These are phyloP conservation scores for Hucho hucho DNA, from an alignment of 2,113 vertebrate genomes.

Conservation along the genomic window DNA sequence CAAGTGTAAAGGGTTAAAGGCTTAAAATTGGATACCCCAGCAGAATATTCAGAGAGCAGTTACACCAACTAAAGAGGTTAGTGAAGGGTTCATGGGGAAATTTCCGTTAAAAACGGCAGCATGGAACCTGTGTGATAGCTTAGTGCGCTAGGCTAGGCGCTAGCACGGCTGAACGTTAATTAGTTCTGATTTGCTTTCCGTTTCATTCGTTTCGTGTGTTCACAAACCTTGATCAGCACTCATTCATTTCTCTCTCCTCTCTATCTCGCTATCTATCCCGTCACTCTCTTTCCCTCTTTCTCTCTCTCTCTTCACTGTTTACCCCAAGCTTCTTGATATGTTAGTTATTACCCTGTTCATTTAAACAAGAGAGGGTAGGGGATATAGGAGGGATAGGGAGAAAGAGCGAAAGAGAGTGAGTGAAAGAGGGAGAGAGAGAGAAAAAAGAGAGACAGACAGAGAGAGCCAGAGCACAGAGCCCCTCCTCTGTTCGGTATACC, in stretches of 20 bases:
- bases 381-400: background rate
- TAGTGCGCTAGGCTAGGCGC: background rate
- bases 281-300: background rate
- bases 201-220: conserved; percentile 44
- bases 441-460: no score
- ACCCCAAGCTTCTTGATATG: conserved; percentile 47
- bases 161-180: conserved; percentile 45
- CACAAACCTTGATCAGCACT: conserved; percentile 52
- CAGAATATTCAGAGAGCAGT: background rate
- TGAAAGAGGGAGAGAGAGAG: background rate
- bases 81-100: conserved; percentile 6
- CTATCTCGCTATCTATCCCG: background rate
- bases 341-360: conserved; percentile 58
- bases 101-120: no score
- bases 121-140: conserved; percentile 5
- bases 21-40: no score
- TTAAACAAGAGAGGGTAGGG: conserved; percentile 40
- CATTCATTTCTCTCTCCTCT: conserved; percentile 44
- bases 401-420: background rate
- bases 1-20: no score
- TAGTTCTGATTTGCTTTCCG: conserved; percentile 63
- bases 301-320: conserved; percentile 11
- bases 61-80: conserved; percentile 20
- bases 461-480: background rate
- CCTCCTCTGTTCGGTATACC: conserved; percentile 23